Percentiles rank a stretch among this genome's conserved stretches.
phyloP scores from a whole-genome alignment of 37 sponge, comb jelly and placozoan genomes.

The Oscarella lobularis region DNA sequence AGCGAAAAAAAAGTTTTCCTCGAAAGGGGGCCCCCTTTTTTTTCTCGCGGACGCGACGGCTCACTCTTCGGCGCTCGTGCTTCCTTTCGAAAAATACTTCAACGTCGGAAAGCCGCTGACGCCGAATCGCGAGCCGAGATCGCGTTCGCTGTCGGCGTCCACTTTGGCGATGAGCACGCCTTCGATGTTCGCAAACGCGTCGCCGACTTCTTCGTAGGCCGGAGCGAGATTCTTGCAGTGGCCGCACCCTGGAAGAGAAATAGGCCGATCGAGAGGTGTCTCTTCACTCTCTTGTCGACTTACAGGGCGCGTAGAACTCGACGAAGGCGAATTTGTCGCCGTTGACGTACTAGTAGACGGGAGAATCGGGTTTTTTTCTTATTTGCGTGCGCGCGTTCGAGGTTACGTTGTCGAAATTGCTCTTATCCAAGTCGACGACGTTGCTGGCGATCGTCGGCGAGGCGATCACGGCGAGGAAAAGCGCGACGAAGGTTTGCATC shows the following conservation, averaged over 20 bases:
- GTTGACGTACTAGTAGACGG: constrained; percentile 52
- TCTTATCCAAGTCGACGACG: constrained; percentile 55
- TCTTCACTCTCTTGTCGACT: too few species aligned
- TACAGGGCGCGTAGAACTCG: constrained; percentile 96
- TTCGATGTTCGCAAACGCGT: constrained; percentile 44
- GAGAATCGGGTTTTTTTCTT: not conserved
- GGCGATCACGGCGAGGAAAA: not conserved
- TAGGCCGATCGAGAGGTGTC: not conserved
- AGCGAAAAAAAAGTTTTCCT: not conserved
- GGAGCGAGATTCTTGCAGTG: constrained; percentile 92
- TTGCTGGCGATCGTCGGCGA: constrained; percentile 17
- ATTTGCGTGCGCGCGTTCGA: not conserved
- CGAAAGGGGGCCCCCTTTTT: too few species aligned
- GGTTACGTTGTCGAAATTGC: constrained; percentile 84
- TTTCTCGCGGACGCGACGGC: too few species aligned
- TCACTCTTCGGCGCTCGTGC: constrained; percentile 79
- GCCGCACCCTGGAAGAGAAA: constrained; percentile 73
- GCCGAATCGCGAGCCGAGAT: constrained; percentile 63
- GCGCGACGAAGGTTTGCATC: too few species aligned
- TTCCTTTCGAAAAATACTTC: constrained; percentile 89
- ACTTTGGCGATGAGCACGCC: constrained; percentile 86
- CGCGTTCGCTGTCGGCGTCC: constrained; percentile 71
- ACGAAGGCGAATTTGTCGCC: constrained; percentile 81
- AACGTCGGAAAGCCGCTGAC: constrained; percentile 86
- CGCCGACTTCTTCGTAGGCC: constrained; percentile 79